Evolutionary conservation across 2,113 vertebrate genomes (phyloP).

Genomic region (Podarcis muralis): DNA sequence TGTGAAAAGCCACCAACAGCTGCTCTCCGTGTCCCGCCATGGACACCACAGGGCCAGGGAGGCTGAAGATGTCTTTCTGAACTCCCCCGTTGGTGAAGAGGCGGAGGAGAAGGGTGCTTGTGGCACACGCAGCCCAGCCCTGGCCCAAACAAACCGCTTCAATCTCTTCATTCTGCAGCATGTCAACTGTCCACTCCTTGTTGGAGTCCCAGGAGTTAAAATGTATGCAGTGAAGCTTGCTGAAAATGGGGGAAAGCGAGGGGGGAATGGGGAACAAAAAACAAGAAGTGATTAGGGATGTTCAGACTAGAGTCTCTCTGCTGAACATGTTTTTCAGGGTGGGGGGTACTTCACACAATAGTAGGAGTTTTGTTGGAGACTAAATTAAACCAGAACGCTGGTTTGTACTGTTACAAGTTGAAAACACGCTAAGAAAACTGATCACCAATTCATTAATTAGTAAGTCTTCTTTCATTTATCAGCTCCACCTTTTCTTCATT

Average conservation of each 20-base stretch:
- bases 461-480: neutral
- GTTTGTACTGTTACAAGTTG: neutral
- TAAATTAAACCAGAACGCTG: neutral
- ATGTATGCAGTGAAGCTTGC: conserved; percentile 95
- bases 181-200: conserved; percentile 96
- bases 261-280: neutral
- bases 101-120: conserved; percentile 80
- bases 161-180: conserved; percentile 86
- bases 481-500: neutral
- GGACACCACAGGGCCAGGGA: conserved; percentile 90
- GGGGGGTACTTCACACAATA: too few relatives aligned
- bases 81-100: conserved; percentile 90
- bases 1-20: conserved; percentile 87
- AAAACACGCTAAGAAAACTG: neutral
- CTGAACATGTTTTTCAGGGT: neutral
- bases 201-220: conserved; percentile 95
- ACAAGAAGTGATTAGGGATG: neutral
- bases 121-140: conserved; percentile 92
- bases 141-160: conserved; percentile 88
- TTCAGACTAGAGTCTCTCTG: neutral
- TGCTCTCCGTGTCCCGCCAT: conserved; percentile 92
- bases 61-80: conserved; percentile 90
- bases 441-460: neutral
- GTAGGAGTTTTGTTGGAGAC: neutral
- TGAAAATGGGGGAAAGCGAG: conserved; percentile 59